Evolutionary conservation across 2,888 invertebrate genomes (phyloP).

Genomic region (Muscina levida): DNA sequence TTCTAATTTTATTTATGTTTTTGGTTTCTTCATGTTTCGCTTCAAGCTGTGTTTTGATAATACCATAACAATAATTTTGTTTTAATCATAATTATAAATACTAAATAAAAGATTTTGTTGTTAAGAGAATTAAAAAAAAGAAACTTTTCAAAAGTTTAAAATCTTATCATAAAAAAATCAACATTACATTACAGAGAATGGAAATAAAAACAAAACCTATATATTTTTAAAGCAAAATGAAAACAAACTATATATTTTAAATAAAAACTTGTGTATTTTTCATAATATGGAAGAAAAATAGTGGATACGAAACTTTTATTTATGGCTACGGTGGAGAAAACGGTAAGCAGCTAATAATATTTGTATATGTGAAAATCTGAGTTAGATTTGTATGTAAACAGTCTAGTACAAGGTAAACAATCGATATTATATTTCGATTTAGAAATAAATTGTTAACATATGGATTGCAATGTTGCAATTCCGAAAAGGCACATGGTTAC

Average conservation of each 20-base stretch:
- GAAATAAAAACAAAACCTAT: background rate
- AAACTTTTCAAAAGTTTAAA: conserved; percentile 10
- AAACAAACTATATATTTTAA: conserved; percentile 17
- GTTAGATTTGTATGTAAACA: no score
- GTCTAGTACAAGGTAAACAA: no score
- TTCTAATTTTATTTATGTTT: background rate
- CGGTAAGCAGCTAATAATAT: no score
- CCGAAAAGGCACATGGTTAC: no score
- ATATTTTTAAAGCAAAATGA: conserved; percentile 9
- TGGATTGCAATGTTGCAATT: no score
- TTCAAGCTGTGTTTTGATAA: background rate
- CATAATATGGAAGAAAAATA: background rate
- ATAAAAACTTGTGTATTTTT: conserved; percentile 20
- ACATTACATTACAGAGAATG: background rate
- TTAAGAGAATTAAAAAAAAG: background rate
- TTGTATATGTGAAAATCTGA: no score
- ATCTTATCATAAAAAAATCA: background rate
- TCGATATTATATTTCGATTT: no score
- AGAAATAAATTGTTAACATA: no score
- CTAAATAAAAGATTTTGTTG: background rate
- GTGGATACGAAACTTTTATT: background rate
- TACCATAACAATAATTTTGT: background rate
- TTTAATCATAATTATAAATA: background rate
- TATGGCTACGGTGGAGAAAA: no score
- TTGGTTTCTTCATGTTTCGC: background rate